Percentiles rank a stretch among this genome's conserved stretches.
phyloP scores from a whole-genome alignment of 2,113 vertebrate genomes.

The Ochotona princeps region DNA sequence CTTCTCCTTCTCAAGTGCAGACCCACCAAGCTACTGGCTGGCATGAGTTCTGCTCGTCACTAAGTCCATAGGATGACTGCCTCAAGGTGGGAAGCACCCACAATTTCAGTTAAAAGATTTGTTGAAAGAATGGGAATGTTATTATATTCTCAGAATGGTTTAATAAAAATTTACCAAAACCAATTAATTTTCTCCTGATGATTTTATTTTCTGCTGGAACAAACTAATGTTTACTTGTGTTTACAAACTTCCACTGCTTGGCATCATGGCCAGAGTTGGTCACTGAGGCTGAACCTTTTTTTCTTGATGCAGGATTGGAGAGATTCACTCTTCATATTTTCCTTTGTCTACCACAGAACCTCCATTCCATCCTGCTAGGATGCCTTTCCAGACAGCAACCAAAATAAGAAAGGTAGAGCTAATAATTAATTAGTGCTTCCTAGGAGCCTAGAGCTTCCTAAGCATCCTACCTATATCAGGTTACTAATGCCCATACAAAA shows the following conservation, averaged over 20 bases:
- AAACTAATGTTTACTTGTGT: background rate
- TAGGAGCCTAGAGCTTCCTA: background rate
- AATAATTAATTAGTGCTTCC: background rate
- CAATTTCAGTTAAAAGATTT: background rate
- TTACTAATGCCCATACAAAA: background rate
- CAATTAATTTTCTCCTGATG: constrained; percentile 21
- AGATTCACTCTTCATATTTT: background rate
- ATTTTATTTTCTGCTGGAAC: constrained; percentile 40
- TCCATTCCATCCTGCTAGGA: background rate
- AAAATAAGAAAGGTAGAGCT: background rate
- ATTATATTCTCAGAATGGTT: background rate
- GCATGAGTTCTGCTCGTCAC: background rate
- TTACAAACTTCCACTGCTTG: background rate
- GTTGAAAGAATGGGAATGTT: constrained; percentile 17
- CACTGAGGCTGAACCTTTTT: background rate
- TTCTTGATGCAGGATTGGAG: background rate
- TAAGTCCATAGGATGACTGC: background rate
- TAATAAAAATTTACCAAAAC: background rate
- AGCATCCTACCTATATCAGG: background rate
- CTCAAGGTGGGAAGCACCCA: background rate
- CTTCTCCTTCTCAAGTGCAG: background rate
- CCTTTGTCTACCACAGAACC: background rate
- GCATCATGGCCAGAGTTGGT: background rate
- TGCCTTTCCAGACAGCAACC: background rate
- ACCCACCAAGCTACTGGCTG: background rate